Base-by-base conservation (phyloP, 2,113 vertebrate genomes). In the Polypterus bichir region DNA sequence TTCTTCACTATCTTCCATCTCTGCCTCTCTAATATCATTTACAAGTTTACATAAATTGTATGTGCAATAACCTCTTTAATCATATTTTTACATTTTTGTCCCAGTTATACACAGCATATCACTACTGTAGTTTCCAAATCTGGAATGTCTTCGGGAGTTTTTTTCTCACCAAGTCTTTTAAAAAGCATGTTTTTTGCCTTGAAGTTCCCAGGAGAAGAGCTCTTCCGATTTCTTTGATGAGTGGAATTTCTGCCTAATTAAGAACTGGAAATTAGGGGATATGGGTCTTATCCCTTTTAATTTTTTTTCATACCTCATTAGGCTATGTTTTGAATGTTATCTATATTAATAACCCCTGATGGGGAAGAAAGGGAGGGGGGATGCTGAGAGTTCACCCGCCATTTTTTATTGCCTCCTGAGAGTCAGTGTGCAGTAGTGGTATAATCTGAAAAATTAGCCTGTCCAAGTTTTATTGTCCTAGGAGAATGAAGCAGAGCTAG, bases 231-330 rank as follows among this genome's bases (percentile, higher is more conserved):
- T 64, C 61, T 78, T 72, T 76, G 74, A 79, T 66, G 67, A 76
- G 63, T 49, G 49, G 55, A 63, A 49, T 64, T 72, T 74, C 65
- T 54, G 51, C 66, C 70, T 73, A 71, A 71, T 76, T 76, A 76
- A 76, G 70, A 49, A 74, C 65, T 56, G 63, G 59, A 60, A 71
- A 71, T 72, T 68, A 68, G 66, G 52, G 63, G 63, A 62, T 71
- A 66, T 62, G 44, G 60, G 47, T 70, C 68, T 65, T 52, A 62
- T 58, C 58, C 68, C 55, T 49, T 64, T 44, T 74, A 72, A 71
- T 76, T 66, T 62, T 66, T 27, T 70, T 57, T 68, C 62, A 74
- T 65, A 68, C 67, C 74, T 74, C 69, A 70, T 74, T 76, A 71
- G 70, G 69, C 65, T 59, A 46, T 60, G 54, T 70, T 65, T 59